Base-by-base conservation (phyloP, 2,888 invertebrate species). In the Syrista parreyssii region DNA sequence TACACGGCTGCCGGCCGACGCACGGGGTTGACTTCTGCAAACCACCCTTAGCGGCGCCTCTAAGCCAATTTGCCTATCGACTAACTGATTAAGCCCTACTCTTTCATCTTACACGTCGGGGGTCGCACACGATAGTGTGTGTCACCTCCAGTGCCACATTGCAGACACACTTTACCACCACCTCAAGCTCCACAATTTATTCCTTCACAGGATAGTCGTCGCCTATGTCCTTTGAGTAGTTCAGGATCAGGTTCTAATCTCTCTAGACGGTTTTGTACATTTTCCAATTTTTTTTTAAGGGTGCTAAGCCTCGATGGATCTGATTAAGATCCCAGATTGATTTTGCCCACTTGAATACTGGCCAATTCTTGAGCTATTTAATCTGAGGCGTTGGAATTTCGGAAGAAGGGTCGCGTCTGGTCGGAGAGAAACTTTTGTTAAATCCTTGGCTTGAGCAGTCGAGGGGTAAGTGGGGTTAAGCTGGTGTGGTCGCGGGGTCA, bases 21-120 rank as follows among this genome's bases (percentile, higher is more conserved):
- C 78, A 79, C 79, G 79, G 79, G 79, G 81, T 81, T 82, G 79
- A 86, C 86, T 83, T 86, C 83, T 84, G 85, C 85, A 85, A 86
- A 87, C 87, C 88, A 87, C 87, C 86, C 88, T 86, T 84, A 84
- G 85, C 87, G 88, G 84, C 86, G 88, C 84, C 88, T 89, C 85
- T 91, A 91, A 91, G 91, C 91, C 91, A 91, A 91, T 91, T 91
- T 91, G 89, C 87, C 88, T 91, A 91, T 91, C 90, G 91, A 91
- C 91, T 88, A 91, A 89, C 91, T 91, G 91, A 91, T 91, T 91
- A 91, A 91, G 89, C 89, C 89, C 89, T 90, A 89, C 89, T 89
- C 86, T 87, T 85, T 87, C 87, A 86, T 85, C 83, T 85, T 40
- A 2, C 6, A 40, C 40, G 40, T 40, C 40, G 15, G 15, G 40